These are phyloP conservation scores for Epirrhoe tristata DNA, from an alignment of 2,888 invertebrate species.

Conservation along the genomic window DNA sequence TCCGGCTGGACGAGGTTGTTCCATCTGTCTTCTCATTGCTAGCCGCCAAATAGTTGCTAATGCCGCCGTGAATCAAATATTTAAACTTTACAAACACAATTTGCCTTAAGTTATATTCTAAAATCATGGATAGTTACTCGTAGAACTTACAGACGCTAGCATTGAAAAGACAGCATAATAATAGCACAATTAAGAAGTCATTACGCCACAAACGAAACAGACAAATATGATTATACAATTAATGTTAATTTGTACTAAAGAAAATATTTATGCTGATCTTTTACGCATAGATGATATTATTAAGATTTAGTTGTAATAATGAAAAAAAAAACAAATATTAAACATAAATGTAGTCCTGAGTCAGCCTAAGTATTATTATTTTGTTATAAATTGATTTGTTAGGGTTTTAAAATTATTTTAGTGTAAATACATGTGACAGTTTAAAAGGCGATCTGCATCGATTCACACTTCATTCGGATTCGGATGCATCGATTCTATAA, in stretches of 20 bases:
- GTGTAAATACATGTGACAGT: slow-evolving; percentile 49
- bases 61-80: not conserved
- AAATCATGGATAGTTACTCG: slow-evolving; percentile 23
- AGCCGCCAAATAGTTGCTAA: slow-evolving; percentile 34
- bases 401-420: slow-evolving; percentile 44
- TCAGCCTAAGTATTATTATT: slow-evolving; percentile 76
- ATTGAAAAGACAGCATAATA: slow-evolving; percentile 58
- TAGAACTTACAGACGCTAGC: slow-evolving; percentile 47
- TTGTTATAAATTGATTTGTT: slow-evolving; percentile 54
- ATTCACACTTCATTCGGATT: too few relatives aligned
- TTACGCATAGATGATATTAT: slow-evolving; percentile 71
- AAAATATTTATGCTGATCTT: slow-evolving; percentile 63
- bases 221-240: slow-evolving; percentile 58
- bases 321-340: slow-evolving; percentile 44
- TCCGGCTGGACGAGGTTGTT: slow-evolving; percentile 10
- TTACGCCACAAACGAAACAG: slow-evolving; percentile 70
- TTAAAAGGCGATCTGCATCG: slow-evolving; percentile 13
- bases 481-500: too few relatives aligned
- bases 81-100: slow-evolving; percentile 13
- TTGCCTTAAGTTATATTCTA: slow-evolving; percentile 38
- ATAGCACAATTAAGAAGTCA: slow-evolving; percentile 69
- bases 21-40: slow-evolving; percentile 57
- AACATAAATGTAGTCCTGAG: slow-evolving; percentile 61
- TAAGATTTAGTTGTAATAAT: slow-evolving; percentile 72
- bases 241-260: slow-evolving; percentile 60